Percentiles rank a stretch among this genome's conserved stretches.
Conservation (phyloP, 2,888 invertebrate species). For the Oscheius sp. region DNA sequence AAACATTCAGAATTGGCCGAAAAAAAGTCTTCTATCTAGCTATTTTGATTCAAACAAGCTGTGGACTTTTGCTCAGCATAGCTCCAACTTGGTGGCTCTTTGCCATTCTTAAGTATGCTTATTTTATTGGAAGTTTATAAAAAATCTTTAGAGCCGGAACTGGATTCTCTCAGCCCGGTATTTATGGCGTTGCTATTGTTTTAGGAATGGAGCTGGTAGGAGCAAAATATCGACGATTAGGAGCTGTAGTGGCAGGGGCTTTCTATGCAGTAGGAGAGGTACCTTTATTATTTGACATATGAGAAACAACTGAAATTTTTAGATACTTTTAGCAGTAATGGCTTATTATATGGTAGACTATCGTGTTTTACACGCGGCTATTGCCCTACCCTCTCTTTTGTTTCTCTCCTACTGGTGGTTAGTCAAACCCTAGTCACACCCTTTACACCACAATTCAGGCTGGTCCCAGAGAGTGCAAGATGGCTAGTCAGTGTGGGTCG, state of each 20-base stretch:
- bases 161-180: slow-evolving; percentile 83
- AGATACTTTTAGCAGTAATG: slow-evolving; percentile 61
- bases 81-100: slow-evolving; percentile 80
- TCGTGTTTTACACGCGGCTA: slow-evolving; percentile 62
- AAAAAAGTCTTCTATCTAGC: slow-evolving; percentile 80
- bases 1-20: slow-evolving; percentile 79
- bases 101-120: slow-evolving; percentile 74
- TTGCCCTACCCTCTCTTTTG: slow-evolving; percentile 66
- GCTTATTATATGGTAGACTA: slow-evolving; percentile 68
- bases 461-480: slow-evolving; percentile 66
- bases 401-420: slow-evolving; percentile 69
- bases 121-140: not conserved
- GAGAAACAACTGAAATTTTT: slow-evolving; percentile 23
- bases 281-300: not conserved
- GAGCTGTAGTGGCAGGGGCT: slow-evolving; percentile 70
- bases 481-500: slow-evolving; percentile 65
- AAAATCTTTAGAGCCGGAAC: slow-evolving; percentile 76
- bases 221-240: slow-evolving; percentile 70
- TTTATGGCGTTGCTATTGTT: slow-evolving; percentile 82
- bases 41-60: slow-evolving; percentile 79
- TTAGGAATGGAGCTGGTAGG: slow-evolving; percentile 74
- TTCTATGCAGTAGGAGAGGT: slow-evolving; percentile 71
- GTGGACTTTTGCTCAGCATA: slow-evolving; percentile 80
- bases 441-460: slow-evolving; percentile 41
- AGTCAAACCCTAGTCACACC: slow-evolving; percentile 21